These are phyloP conservation scores for Cremastinae sp. DNA, from an alignment of 2,888 invertebrate genomes.

Conservation along the genomic window DNA sequence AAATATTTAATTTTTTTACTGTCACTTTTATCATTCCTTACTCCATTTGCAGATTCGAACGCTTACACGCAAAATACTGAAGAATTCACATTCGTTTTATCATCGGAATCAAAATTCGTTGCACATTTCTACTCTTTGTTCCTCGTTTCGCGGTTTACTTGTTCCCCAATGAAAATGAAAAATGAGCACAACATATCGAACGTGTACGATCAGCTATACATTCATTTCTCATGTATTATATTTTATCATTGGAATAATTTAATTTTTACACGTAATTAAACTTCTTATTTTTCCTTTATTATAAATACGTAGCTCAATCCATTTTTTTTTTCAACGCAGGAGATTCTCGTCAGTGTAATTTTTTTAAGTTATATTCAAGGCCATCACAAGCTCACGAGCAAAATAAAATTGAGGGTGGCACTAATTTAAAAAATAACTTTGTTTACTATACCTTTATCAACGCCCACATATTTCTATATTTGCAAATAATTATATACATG, in stretches of 20 bases:
- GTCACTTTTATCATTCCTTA: conserved; percentile 10
- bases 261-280: background rate
- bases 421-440: background rate
- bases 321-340: background rate
- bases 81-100: conserved; percentile 44
- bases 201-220: background rate
- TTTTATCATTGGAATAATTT: background rate
- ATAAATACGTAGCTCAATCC: background rate
- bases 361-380: no score
- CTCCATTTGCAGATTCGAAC: conserved; percentile 32
- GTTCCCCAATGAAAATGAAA: conserved; percentile 18
- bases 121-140: conserved; percentile 13
- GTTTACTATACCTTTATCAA: no score
- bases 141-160: conserved; percentile 10
- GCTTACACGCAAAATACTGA: conserved; percentile 58
- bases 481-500: no score
- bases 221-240: background rate
- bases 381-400: no score
- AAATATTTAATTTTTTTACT: conserved; percentile 57
- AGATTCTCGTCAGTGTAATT: background rate
- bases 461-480: no score
- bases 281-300: no score
- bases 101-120: conserved; percentile 21
- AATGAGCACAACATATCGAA: background rate
- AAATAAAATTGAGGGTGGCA: no score